Conservation (phyloP, 92 coral and sea anemone species). For the Epizoanthus stellaris region DNA sequence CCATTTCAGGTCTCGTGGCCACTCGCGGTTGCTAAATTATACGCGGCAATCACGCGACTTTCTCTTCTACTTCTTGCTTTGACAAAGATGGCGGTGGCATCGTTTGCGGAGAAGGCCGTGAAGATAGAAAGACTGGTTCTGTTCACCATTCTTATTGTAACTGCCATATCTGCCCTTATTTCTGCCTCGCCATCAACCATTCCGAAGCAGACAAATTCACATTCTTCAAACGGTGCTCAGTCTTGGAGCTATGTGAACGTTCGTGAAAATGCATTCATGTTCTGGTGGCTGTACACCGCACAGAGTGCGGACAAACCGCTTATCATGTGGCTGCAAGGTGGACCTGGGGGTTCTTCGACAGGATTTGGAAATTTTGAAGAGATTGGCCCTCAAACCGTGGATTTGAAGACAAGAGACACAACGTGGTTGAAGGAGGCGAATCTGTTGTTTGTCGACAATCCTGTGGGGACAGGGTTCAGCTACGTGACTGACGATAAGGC, state of each 20-base stretch:
- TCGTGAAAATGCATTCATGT: slow-evolving; percentile 83
- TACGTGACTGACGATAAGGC: slow-evolving; percentile 90
- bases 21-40: neutral
- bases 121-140: neutral
- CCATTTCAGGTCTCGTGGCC: no score
- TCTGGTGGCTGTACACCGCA: slow-evolving; percentile 97
- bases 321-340: slow-evolving; percentile 98
- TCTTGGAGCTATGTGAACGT: slow-evolving; percentile 88
- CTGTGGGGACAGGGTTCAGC: slow-evolving; percentile 93
- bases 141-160: neutral
- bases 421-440: slow-evolving; percentile 90
- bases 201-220: slow-evolving; percentile 2
- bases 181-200: neutral
- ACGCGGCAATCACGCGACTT: slow-evolving; percentile 15
- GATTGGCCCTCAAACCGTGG: slow-evolving; percentile 88
- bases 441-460: slow-evolving; percentile 94
- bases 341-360: slow-evolving; percentile 95
- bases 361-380: slow-evolving; percentile 96
- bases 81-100: slow-evolving; percentile 25
- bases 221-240: slow-evolving; percentile 24
- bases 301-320: slow-evolving; percentile 73
- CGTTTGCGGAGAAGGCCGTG: neutral
- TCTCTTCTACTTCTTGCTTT: neutral
- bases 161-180: neutral
- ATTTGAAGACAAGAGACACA: slow-evolving; percentile 81